Evolutionary conservation across 2,888 invertebrate genomes (phyloP).

Genomic region (Heliconius sara): DNA sequence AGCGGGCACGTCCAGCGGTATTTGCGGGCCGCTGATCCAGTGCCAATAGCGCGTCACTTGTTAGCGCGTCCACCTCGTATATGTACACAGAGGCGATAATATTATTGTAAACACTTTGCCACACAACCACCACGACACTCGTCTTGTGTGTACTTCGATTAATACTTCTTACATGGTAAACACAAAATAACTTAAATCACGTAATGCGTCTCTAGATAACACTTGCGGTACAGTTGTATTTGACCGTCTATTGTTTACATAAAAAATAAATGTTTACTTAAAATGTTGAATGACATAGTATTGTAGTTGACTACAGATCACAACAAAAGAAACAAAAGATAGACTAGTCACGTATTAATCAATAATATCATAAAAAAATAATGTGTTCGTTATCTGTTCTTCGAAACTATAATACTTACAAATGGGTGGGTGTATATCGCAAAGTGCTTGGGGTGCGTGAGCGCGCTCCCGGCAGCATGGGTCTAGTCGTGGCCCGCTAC

Average conservation of each 20-base stretch:
- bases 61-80: conserved; percentile 63
- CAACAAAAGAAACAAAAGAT: not conserved
- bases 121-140: conserved; percentile 62
- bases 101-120: conserved; percentile 70
- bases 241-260: not conserved
- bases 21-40: conserved; percentile 65
- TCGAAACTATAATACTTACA: conserved; percentile 55
- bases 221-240: not conserved
- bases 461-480: conserved; percentile 76
- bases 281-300: not conserved
- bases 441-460: conserved; percentile 69
- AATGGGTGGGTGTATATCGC: conserved; percentile 70
- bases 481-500: conserved; percentile 66
- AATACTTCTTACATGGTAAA: conserved; percentile 49
- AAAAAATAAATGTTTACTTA: not conserved
- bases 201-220: conserved; percentile 9
- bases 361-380: not conserved
- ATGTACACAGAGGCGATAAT: conserved; percentile 67
- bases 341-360: not conserved
- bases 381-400: not conserved
- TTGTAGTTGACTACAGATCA: not conserved
- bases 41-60: conserved; percentile 73
- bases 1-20: conserved; percentile 61
- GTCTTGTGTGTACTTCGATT: conserved; percentile 58
- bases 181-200: conserved; percentile 8